Evolutionary conservation across 2,797 vertebrate genomes (phyloP), one percentile per base, ranked within the genome.

Genomic region (Serranus cabrilla): DNA sequence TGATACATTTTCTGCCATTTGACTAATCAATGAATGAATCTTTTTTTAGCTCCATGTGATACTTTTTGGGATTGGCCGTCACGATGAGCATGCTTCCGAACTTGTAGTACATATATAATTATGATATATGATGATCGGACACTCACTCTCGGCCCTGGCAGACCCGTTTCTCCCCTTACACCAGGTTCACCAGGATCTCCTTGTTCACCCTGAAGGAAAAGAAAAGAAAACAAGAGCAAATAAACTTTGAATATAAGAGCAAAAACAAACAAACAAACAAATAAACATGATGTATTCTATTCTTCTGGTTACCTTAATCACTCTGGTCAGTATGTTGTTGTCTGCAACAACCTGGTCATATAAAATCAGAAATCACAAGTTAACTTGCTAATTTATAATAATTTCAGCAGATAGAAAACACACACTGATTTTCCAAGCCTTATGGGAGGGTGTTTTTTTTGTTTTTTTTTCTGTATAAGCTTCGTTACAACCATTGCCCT

Each of bases 81-180:
- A 27, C 6, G 27, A 27, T 27, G 27, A 27, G 27, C 27, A 27
- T 27, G 27, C 27, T 27, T 27, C 27, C 6, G 27, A 27, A 27
- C 27, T 27, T 27, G 27, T 6, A 27, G 3, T 27, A 27, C 3
- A 27, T 27, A 27, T 16, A 18, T 16, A 0, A 8, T 56, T 2
- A 2, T 47, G 23, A 52, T 8, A 25, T 21, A 34, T 34, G 8
- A 42, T 43, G 40, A 55, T 4, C n/a, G 1, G 5, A 50, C 59
- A 88, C 94, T 82, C 90, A 97, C 97, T 87, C 91, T 93, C 7
- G 89, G 94, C 23, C 97, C 97, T 21, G 93, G 92, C 18, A 82
- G 88, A 60, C 97, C 96, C 4, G 81, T 85, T 76, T 95, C 94
- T 75, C 96, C 96, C 79, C 71, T 95, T 6, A 82, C 78, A 14